Evolutionary conservation across 1,140 invertebrate species (phyloP), one percentile per base, ranked within the genome.

Genomic region (Thalassaphorura encarpata): DNA sequence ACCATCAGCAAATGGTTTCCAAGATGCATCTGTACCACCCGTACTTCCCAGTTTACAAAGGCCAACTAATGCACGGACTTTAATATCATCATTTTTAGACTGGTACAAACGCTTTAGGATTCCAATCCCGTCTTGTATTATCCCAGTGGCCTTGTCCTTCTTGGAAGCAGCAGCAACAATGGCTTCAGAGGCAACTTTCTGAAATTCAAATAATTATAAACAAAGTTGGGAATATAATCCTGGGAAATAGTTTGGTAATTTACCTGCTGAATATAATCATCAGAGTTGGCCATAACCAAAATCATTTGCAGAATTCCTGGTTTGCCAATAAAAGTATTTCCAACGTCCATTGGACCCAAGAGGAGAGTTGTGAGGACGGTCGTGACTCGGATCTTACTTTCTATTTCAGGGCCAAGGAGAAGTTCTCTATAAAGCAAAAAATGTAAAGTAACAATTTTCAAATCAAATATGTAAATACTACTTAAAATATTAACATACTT

Each of bases 251-350:
- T n/a, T n/a, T n/a, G 24, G 16, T 36, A 8, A 59, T 39, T 36
- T 64, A 78, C 75, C 70, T 78, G 92, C 69, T 97, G 89, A 0
- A 96, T 69, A 66, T 89, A 82, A 51, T 87, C 82, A 13, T 76
- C 77, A 36, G 86, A 88, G 46, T 84, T 84, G 13, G 96, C 95
- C 90, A 99, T 94, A 5, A 90, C 87, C 16, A 99, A 72, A 70
- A 99, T 95, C 84, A 99, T 96, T 70, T 97, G 85, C 36, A 97
- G 77, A 59, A 99, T 87, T 21, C 94, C 92, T 64, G 94, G 88
- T 70, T 85, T 85, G 13, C 85, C 87, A 27, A 99, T 79, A 51
- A 98, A 79, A 60, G 83, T 80, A 68, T 95, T 97, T 19, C 96
- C 96, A 45, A 97, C 84, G 71, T 98, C 95, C 26, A 94, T 69